Evolutionary conservation across 2,797 vertebrate genomes (phyloP).

Genomic region (Thunnus albacares): DNA sequence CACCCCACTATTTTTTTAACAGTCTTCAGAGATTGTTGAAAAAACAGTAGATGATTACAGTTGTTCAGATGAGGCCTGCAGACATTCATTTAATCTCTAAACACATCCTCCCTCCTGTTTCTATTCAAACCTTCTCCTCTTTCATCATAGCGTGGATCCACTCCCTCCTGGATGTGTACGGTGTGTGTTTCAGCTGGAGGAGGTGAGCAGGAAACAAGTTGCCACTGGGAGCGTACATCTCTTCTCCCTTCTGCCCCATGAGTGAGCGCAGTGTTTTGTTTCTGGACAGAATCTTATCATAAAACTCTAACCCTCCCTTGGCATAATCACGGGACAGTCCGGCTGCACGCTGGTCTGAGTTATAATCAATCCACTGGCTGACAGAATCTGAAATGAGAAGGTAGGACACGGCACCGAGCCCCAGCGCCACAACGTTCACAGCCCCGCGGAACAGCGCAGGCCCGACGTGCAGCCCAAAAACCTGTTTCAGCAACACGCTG

Average conservation of each 20-base stretch:
- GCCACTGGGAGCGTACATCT: constrained; percentile 91
- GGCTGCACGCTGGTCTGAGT: constrained; percentile 87
- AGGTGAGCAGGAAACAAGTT: constrained; percentile 90
- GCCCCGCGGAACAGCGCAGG: constrained; percentile 79
- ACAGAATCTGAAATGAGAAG: constrained; percentile 86
- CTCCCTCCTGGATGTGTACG: constrained; percentile 91
- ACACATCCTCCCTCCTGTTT: not conserved
- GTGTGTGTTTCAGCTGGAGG: constrained; percentile 90
- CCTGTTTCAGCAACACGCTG: constrained; percentile 86
- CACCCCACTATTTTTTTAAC: not conserved
- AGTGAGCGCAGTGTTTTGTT: constrained; percentile 90
- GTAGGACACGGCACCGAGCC: constrained; percentile 87
- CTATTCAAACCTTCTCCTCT: constrained; percentile 70
- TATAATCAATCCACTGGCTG: constrained; percentile 88
- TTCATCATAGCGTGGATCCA: constrained; percentile 86
- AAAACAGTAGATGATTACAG: not conserved
- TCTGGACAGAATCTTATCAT: constrained; percentile 90
- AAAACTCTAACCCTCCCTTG: constrained; percentile 94
- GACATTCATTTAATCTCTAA: not conserved
- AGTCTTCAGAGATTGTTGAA: not conserved
- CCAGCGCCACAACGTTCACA: constrained; percentile 83
- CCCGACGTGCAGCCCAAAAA: constrained; percentile 86
- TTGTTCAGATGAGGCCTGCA: not conserved
- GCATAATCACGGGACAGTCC: constrained; percentile 88
- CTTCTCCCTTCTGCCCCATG: constrained; percentile 88